These are phyloP conservation scores for Peromyscus attwateri DNA, from an alignment of 2,797 vertebrate species.

Conservation along the genomic window DNA sequence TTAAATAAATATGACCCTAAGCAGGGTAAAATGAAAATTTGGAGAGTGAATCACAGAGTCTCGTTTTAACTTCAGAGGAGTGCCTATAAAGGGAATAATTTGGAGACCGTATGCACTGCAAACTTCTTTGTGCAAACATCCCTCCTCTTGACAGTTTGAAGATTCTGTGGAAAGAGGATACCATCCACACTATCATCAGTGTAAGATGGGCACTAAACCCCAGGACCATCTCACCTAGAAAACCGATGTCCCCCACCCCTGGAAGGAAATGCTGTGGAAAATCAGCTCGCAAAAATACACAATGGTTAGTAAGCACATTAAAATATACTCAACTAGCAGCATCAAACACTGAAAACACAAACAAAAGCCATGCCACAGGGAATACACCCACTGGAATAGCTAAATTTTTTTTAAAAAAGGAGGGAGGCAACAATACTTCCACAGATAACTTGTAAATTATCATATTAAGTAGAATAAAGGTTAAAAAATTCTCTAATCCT, in stretches of 20 bases:
- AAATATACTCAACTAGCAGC: neutral
- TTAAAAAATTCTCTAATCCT: neutral
- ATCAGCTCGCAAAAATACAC: neutral
- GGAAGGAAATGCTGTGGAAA: neutral
- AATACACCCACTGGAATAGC: neutral
- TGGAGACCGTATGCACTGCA: neutral
- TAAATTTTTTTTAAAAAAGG: neutral
- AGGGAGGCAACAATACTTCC: neutral
- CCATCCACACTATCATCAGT: neutral
- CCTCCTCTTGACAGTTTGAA: neutral
- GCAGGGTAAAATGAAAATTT: constrained; percentile 28
- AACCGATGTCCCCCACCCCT: neutral
- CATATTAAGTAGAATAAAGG: neutral
- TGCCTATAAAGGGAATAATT: constrained; percentile 32
- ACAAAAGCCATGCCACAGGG: neutral
- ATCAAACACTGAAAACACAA: neutral
- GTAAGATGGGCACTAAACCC: neutral
- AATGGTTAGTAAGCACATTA: neutral
- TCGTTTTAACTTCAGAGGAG: constrained; percentile 32
- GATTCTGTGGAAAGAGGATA: neutral
- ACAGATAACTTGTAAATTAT: neutral
- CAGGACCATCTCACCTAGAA: neutral
- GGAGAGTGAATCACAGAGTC: constrained; percentile 35
- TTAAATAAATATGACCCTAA: constrained; percentile 69
- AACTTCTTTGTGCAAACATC: neutral